Evolutionary conservation across 2,113 vertebrate genomes (phyloP), one percentile per base, ranked within the genome.

Genomic region (Mola mola): DNA sequence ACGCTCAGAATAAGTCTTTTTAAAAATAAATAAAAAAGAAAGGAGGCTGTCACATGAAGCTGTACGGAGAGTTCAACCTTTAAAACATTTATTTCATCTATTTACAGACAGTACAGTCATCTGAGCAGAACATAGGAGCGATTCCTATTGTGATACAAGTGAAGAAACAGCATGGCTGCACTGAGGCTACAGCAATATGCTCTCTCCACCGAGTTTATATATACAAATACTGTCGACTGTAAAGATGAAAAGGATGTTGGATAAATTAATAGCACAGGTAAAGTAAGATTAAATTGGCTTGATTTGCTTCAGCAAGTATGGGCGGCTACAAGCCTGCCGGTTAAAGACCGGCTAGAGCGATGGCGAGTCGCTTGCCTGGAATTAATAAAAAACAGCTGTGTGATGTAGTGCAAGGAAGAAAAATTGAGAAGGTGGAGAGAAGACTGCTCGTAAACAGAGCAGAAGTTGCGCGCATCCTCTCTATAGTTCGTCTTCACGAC

Each of bases 81-180:
- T 80, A 70, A 76, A 87, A 91, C 84, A 90, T 93, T 93, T 93
- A 93, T 93, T 93, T 78, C 61, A 81, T 80, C 81, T 92, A 90
- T 89, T 83, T 87, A 89, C 89, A 92, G 79, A 85, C 64, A 84
- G 72, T 73, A 84, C 65, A 86, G 72, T 69, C 49, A 66, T 76
- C 64, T 64, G 66, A 83, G 75, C 71, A 78, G 65, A 73, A 40
- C 40, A 78, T 63, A 68, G 46, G 26, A 68, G 42, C 22, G 47
- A 70, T 78, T 62, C n/a, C 71, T 69, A 74, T 33, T 56, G 74
- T 47, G 66, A 78, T 53, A 67, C 40, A 53, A 68, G 48, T 65
- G 43, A 66, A 64, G 59, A 37, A 72, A 68, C 68, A 55, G 49
- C 19, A 46, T 57, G 44, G 33, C 62, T 50, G 67, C 40, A 34